Evolutionary conservation across 53 echinoderm and acorn worm genomes (phyloP), one percentile per base, ranked within the genome.

Genomic region (Zoroaster sp.): DNA sequence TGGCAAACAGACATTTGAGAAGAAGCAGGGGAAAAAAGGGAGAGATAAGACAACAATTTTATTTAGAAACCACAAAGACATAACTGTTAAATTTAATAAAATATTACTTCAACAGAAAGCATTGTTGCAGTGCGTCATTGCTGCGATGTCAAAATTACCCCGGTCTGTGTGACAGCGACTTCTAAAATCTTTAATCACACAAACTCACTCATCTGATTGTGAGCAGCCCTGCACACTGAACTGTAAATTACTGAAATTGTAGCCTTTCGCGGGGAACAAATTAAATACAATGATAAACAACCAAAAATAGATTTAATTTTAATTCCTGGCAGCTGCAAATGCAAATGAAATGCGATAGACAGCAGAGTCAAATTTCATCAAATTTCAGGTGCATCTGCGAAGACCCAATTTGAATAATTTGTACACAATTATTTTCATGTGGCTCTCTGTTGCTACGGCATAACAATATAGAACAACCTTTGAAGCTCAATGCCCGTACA

Each of bases 331-430:
- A 54, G 73, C 73, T 73, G 73, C 75, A 75, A 73, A 54, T 43
- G 75, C 74, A 72, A 55, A 63, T 74, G 52, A 55, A 74, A 74
- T 40, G 75, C 87, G 66, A 81, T 66, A 66, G 81, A 81, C 81
- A 38, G 25, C 66, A 21, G 67, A 66, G 67, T 67, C 81, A 81
- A 66, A 81, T 81, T 81, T 54, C 67, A 81, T 81, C 30, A 65
- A 66, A 44, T 66, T 81, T 81, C 81, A 66, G 79, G 55, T 63
- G 79, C 79, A 42, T 43, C 55, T 81, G 54, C 81, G 31, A 34
- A 67, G 41, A 23, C 81, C 67, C 81, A 67, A 81, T 81, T 81
- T 81, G 81, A 81, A 81, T 81, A 81, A 81, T 81, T 81, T 81
- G 66, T 30, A 81, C 54, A 66, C 81, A 81, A 81, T 81, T 81